phyloP scores from a whole-genome alignment of 2,113 vertebrate genomes.

The Galemys pyrenaicus region DNA sequence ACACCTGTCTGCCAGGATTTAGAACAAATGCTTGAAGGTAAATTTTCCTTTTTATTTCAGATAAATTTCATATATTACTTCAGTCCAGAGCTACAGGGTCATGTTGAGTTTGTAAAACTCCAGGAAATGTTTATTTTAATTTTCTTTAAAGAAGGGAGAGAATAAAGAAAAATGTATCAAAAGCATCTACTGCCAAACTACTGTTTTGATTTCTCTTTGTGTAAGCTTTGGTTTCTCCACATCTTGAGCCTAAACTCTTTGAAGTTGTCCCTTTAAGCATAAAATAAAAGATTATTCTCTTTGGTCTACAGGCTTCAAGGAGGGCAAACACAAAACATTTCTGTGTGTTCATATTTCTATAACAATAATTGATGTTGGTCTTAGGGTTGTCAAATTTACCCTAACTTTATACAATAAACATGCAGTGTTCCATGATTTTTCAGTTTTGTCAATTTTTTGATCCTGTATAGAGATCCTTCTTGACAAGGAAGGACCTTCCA shows the following conservation, averaged over 20 bases:
- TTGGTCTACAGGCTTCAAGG: constrained; percentile 43
- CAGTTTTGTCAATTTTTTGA: neutral
- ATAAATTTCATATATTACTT: neutral
- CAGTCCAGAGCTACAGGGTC: constrained; percentile 39
- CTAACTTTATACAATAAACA: neutral
- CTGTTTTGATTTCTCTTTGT: constrained; percentile 66
- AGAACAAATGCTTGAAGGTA: constrained; percentile 4
- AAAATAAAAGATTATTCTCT: constrained; percentile 71
- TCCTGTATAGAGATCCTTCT: neutral
- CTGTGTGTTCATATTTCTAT: constrained; percentile 45
- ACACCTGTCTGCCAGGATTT: constrained; percentile 40
- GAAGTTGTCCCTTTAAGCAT: constrained; percentile 62
- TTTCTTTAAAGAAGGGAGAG: constrained; percentile 55
- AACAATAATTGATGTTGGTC: constrained; percentile 28
- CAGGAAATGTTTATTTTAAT: constrained; percentile 67
- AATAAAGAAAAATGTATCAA: constrained; percentile 50
- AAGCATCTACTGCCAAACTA: constrained; percentile 44
- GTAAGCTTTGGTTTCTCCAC: constrained; percentile 35
- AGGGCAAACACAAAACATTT: constrained; percentile 39
- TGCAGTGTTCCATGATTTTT: neutral
- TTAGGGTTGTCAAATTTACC: constrained; percentile 7
- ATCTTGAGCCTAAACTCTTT: constrained; percentile 58
- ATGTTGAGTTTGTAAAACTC: constrained; percentile 39
- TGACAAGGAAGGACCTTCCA: neutral
- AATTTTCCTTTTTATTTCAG: constrained; percentile 52